Base-by-base conservation (phyloP, 1,140 invertebrate genomes). In the Danaus melanippus region DNA sequence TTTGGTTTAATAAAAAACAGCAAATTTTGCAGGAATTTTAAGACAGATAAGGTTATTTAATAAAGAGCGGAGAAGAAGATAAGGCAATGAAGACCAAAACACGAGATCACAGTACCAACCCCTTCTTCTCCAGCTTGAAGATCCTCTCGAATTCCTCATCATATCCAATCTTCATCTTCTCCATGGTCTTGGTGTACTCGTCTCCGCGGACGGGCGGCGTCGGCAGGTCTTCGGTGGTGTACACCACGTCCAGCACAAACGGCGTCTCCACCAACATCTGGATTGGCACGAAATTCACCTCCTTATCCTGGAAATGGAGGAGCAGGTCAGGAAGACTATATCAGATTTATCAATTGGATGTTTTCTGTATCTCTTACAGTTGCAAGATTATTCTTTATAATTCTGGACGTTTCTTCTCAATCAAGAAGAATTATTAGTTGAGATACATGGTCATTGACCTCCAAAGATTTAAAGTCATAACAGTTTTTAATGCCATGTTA, bases 221-320 rank as follows among this genome's bases (percentile, higher is more conserved):
- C 0, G 74, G 58, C 9, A 83, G 69, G 7, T 86, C 84, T 0
- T 89, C 91, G 0, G 94, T 95, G 67, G 97, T 93, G 77, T 93
- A 98, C 9, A 93, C 90, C 0, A 98, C 88, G 74, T 98, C 96
- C 55, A 98, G 87, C 15, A 92, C 90, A 69, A 97, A 95, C 0
- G 96, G 96, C 1, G 95, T 88, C 67, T 92, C 92, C 0, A 92
- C 92, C 1, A 94, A 92, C 49, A 97, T 88, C 82, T 95, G 93
- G 12, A 91, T 92, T 2, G 93, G 94, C 10, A 97, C 90, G 62
- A 97, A 95, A 84, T 97, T 97, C 0, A 94, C 90, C 56, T 90
- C 87, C 10, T 87, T 82, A 0, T 70, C 73, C 79, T 85, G 62
- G 8, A 55, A 64, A 55, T 52, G 46, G 56, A 58, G n/a, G n/a